A percentile compares a stretch with the other conserved stretches of the same genome.
These are phyloP conservation scores for Excalfactoria chinensis DNA, from an alignment of 2,113 vertebrate species.

Conservation along the genomic window DNA sequence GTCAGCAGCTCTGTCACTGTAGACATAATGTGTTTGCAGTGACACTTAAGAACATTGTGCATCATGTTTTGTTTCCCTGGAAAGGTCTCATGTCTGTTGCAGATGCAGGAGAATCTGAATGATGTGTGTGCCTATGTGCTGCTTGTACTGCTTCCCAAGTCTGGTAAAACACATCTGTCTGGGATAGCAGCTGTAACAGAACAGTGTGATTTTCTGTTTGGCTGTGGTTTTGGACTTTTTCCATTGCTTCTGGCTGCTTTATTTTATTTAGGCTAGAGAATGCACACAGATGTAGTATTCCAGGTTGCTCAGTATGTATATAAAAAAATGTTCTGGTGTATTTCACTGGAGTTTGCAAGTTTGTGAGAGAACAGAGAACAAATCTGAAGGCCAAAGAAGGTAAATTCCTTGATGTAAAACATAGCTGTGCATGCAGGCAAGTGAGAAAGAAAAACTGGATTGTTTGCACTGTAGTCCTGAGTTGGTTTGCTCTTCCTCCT, in stretches of 20 bases:
- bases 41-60: neutral
- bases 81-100: neutral
- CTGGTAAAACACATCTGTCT: neutral
- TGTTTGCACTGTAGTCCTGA: neutral
- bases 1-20: neutral
- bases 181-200: neutral
- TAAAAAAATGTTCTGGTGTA: neutral
- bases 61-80: conserved; percentile 3
- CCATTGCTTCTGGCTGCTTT: neutral
- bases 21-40: neutral
- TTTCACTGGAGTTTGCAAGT: neutral
- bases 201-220: neutral
- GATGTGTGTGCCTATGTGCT: neutral
- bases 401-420: neutral
- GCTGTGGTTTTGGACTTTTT: neutral
- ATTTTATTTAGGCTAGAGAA: neutral
- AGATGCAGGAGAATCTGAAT: neutral
- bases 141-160: neutral
- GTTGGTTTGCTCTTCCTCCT: neutral
- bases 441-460: neutral
- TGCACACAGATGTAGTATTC: neutral
- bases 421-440: neutral
- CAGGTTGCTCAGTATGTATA: neutral
- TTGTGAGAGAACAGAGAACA: neutral
- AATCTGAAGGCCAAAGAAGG: neutral